Evolutionary conservation across 2,797 vertebrate genomes (phyloP).

Genomic region (Leptoclinus maculatus): DNA sequence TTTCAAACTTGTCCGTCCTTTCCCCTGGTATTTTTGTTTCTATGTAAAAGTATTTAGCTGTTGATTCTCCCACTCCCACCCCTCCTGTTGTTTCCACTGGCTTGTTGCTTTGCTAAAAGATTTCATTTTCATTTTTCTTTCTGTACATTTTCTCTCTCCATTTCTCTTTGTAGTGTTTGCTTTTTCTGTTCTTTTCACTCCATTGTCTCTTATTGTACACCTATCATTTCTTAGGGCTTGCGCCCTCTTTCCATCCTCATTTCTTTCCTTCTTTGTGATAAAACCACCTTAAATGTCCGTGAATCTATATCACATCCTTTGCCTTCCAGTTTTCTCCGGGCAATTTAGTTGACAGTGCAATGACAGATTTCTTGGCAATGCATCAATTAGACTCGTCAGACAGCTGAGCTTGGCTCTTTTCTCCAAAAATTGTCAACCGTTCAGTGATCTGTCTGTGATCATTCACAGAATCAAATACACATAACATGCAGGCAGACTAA

Average conservation of each 20-base stretch:
- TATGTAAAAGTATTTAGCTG: constrained; percentile 36
- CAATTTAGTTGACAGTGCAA: constrained; percentile 28
- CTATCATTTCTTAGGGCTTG: not conserved
- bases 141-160: constrained; percentile 1
- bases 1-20: constrained; percentile 31
- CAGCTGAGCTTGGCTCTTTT: constrained; percentile 50
- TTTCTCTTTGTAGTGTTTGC: not conserved
- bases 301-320: constrained; percentile 26
- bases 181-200: not conserved
- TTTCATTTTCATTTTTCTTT: constrained; percentile 12
- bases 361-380: constrained; percentile 53
- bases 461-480: not conserved
- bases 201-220: not conserved
- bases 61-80: constrained; percentile 4
- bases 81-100: constrained; percentile 8
- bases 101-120: constrained; percentile 10
- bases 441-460: constrained; percentile 47
- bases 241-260: not conserved
- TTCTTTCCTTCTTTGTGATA: constrained; percentile 14
- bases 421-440: constrained; percentile 45
- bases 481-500: not conserved
- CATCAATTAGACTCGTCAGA: constrained; percentile 64
- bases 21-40: constrained; percentile 22
- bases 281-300: constrained; percentile 36
- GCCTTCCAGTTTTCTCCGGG: constrained; percentile 15